Evolutionary conservation across 1,140 invertebrate genomes (phyloP).

Genomic region (Zaprionus capensis): DNA sequence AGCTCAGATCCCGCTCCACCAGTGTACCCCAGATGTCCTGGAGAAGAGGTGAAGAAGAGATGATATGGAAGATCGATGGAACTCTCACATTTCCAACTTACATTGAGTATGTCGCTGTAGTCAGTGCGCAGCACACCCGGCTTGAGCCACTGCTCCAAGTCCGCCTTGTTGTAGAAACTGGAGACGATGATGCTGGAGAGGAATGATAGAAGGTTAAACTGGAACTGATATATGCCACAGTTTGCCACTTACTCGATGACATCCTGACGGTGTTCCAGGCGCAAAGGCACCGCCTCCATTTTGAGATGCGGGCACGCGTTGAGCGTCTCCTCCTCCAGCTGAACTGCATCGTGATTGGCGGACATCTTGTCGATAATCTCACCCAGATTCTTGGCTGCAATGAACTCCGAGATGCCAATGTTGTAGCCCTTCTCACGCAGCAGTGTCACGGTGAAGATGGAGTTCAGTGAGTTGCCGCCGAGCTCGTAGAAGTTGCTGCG

Average conservation of each 20-base stretch:
- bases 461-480: conserved; percentile 94
- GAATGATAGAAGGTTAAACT: not conserved
- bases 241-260: conserved; percentile 85
- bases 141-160: conserved; percentile 91
- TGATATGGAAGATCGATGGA: not conserved
- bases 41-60: not conserved
- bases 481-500: conserved; percentile 92
- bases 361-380: conserved; percentile 87
- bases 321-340: conserved; percentile 66
- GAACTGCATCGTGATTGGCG: conserved; percentile 62
- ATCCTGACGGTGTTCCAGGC: conserved; percentile 87
- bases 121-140: conserved; percentile 87
- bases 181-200: conserved; percentile 90
- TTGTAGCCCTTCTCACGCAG: conserved; percentile 91
- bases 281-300: conserved; percentile 86
- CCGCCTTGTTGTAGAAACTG: conserved; percentile 93
- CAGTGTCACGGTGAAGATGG: conserved; percentile 91
- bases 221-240: too few relatives aligned
- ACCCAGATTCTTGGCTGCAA: conserved; percentile 88
- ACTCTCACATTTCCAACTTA: conserved; percentile 27
- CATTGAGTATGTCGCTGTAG: conserved; percentile 88
- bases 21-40: conserved; percentile 87
- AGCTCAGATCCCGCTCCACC: conserved; percentile 89
- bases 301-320: conserved; percentile 79
- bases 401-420: conserved; percentile 92